phyloP scores from a whole-genome alignment of 2,888 invertebrate genomes.

The Acanthosepion pharaonis region DNA sequence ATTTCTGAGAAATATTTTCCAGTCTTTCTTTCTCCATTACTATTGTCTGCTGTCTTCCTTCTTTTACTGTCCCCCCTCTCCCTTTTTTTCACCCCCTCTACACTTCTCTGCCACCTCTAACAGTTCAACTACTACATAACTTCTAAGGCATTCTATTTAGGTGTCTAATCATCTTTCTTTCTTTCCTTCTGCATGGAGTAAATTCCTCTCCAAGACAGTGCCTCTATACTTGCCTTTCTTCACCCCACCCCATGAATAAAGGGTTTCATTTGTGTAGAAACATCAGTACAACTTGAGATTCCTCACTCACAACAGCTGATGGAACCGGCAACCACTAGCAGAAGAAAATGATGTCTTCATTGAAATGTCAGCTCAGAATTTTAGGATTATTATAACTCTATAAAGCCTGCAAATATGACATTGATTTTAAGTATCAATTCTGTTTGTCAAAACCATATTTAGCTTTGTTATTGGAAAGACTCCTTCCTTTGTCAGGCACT shows the following conservation, averaged over 20 bases:
- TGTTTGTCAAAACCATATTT: not conserved
- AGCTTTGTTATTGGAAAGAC: not conserved
- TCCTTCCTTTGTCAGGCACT: no score
- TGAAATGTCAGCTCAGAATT: conserved; percentile 9
- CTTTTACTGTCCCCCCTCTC: not conserved
- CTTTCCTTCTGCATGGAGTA: not conserved
- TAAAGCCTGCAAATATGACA: not conserved
- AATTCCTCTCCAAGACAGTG: not conserved
- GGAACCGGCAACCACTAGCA: not conserved
- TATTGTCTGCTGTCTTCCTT: not conserved
- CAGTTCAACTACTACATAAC: not conserved
- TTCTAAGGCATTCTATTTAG: not conserved
- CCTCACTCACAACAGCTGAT: conserved; percentile 22
- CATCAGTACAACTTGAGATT: not conserved
- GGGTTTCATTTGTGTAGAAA: not conserved
- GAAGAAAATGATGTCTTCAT: conserved; percentile 20
- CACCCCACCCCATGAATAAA: not conserved
- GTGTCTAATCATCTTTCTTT: not conserved
- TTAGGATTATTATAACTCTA: not conserved
- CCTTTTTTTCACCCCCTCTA: not conserved
- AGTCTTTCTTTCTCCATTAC: not conserved
- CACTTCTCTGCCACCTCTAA: not conserved
- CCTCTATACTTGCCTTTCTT: not conserved
- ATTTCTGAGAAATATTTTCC: not conserved
- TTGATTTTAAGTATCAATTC: not conserved